Evolutionary conservation across 2,797 vertebrate species (phyloP), one percentile per base, ranked within the genome.

Genomic region (Acanthopagrus latus): DNA sequence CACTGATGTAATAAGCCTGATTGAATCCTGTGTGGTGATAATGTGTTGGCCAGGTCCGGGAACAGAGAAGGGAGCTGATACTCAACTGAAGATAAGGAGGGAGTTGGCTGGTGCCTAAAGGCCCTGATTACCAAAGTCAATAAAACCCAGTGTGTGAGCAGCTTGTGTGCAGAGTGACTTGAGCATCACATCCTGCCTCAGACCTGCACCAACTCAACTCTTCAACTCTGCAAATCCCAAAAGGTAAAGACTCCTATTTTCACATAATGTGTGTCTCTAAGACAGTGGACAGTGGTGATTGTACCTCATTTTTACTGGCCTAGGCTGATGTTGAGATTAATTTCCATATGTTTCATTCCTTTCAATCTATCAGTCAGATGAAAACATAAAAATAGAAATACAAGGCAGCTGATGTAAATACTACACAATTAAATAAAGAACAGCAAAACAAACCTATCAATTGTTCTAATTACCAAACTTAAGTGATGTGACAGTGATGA

Each of bases 71-170:
- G 20, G 43, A 44, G 52, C 70, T 72, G 82, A 89, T 85, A 51
- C 18, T 10, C 41, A 25, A 8, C 12, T 1, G 8, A 10, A 68
- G 89, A 90, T 90, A 89, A 88, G 76, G 65, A 81, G 72, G 62
- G 57, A 77, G 78, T 68, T 62, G 46, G 50, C 82, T 64, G 71
- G 46, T 50, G 7, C 68, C 67, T 63, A 4, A 46, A 82, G 27
- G 46, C 74, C 17, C 73, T 66, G 86, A 92, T 87, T 85, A 85
- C 13, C 64, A 27, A 58, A 76, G 82, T 64, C 76, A 93, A 93
- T 91, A 91, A 85, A 88, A 71, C 4, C 48, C 21, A 68, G 27
- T 21, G 57, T 43, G 76, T 14, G 29, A 38, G 16, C 38, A 67
- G 64, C 57, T 78, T 0, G 16, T 17, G 12, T 18, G 17, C 55